Evolutionary conservation across 2,113 vertebrate species (phyloP), one percentile per base, ranked within the genome.

Genomic region (Cariama cristata): DNA sequence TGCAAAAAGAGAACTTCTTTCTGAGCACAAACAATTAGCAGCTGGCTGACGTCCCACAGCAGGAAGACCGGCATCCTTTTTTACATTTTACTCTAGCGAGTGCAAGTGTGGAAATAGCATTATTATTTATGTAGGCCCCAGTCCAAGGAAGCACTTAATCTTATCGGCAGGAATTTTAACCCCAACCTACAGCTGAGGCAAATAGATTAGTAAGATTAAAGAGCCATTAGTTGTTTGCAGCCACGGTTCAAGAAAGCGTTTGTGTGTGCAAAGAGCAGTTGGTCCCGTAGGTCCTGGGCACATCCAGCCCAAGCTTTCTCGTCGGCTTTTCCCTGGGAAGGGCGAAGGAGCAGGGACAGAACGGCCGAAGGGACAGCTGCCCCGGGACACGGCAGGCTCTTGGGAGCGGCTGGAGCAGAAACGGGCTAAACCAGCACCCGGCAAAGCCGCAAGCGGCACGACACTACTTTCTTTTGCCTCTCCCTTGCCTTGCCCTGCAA

Each of bases 121-220:
- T 85, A 92, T 92, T 89, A 89, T 86, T 92, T 86, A 27, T 73
- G 73, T 89, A 87, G 93, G 94, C 66, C 28, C 53, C 3, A 2
- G 20, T 87, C 85, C 91, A 96, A 87, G 73, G 62, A 53, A 95
- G 83, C 76, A 81, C 73, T 96, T 96, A 91, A 96, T 95, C 95
- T 95, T 81, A 90, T 86, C 96, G 92, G 76, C 52, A 77, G 76
- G 90, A 93, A 84, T 92, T 95, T 90, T 76, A 94, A 91, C 80
- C 86, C 80, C 49, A 67, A 15, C 83, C 92, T 81, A 94, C 7
- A 4, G 80, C 83, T 12, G 10, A 96, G 76, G 66, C 69, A 93
- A 96, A 88, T 79, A 82, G 69, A 84, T 86, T 91, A 95, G 88
- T 32, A 60, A 85, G 94, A 95, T 97, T 93, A 96, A 86, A 60